Evolutionary conservation across 2,888 invertebrate genomes (phyloP).

Genomic region (Drosophila peninsularis): DNA sequence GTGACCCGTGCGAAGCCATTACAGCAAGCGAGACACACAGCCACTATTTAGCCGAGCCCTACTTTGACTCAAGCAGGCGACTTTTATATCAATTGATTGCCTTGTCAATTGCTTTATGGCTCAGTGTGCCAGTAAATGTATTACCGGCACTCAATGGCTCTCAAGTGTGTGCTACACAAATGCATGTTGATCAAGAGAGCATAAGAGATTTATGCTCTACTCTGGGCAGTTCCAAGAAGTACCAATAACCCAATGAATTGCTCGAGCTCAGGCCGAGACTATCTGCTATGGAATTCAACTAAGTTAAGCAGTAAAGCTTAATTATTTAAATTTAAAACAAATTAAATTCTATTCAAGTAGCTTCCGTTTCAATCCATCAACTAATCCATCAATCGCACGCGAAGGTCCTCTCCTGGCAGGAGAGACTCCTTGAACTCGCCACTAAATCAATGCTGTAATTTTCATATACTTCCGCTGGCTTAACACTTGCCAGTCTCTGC

Average conservation of each 20-base stretch:
- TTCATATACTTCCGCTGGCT: slow-evolving; percentile 20
- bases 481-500: slow-evolving; percentile 20
- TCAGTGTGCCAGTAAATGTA: slow-evolving; percentile 67
- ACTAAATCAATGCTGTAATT: slow-evolving; percentile 24
- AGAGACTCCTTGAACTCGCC: neutral
- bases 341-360: neutral
- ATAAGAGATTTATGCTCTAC: neutral
- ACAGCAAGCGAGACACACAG: slow-evolving; percentile 34
- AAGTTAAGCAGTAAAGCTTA: neutral
- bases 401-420: too few species aligned
- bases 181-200: slow-evolving; percentile 14
- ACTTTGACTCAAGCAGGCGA: slow-evolving; percentile 63
- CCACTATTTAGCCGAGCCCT: slow-evolving; percentile 48
- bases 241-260: neutral
- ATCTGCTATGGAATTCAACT: too few species aligned
- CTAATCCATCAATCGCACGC: neutral
- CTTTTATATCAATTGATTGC: slow-evolving; percentile 71
- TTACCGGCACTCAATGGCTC: slow-evolving; percentile 44
- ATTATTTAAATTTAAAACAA: neutral
- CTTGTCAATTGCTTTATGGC: slow-evolving; percentile 79
- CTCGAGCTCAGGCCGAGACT: too few species aligned
- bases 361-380: neutral
- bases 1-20: slow-evolving; percentile 25
- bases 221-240: neutral
- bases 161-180: slow-evolving; percentile 23